Conservation (phyloP, 2,797 vertebrate genomes). For the Siniperca obscura region DNA sequence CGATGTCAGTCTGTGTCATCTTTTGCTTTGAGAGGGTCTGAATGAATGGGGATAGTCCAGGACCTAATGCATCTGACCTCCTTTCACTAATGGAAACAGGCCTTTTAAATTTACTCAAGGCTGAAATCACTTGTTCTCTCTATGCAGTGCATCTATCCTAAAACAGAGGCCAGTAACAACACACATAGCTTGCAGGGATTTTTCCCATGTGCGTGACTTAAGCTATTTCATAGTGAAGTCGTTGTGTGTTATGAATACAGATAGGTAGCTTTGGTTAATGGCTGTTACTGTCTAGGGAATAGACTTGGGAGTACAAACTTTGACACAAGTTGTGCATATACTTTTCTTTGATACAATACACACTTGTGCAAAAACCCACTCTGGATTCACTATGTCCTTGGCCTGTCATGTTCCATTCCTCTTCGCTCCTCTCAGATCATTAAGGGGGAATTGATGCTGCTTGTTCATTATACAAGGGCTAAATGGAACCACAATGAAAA, state of each 20-base stretch:
- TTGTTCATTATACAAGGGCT: conserved; percentile 80
- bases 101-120: conserved; percentile 83
- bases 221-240: conserved; percentile 67
- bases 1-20: conserved; percentile 48
- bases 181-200: conserved; percentile 71
- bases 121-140: conserved; percentile 83
- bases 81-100: conserved; percentile 82
- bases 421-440: conserved; percentile 66
- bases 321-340: conserved; percentile 47
- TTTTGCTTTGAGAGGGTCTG: conserved; percentile 65
- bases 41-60: conserved; percentile 67
- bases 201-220: conserved; percentile 63
- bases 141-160: conserved; percentile 55
- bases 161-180: conserved; percentile 67
- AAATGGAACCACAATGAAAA: conserved; percentile 81
- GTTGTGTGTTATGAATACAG: conserved; percentile 73
- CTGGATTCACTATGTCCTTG: conserved; percentile 71
- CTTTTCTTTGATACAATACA: conserved; percentile 44
- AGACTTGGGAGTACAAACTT: conserved; percentile 50
- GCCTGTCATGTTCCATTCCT: conserved; percentile 81
- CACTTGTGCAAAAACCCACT: conserved; percentile 45
- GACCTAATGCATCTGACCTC: conserved; percentile 83
- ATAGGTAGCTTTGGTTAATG: conserved; percentile 60
- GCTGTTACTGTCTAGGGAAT: conserved; percentile 48
- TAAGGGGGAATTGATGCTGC: conserved; percentile 76